These are phyloP conservation scores for Tribolium castaneum DNA, from an alignment of 1,140 invertebrate genomes.

Conservation along the genomic window DNA sequence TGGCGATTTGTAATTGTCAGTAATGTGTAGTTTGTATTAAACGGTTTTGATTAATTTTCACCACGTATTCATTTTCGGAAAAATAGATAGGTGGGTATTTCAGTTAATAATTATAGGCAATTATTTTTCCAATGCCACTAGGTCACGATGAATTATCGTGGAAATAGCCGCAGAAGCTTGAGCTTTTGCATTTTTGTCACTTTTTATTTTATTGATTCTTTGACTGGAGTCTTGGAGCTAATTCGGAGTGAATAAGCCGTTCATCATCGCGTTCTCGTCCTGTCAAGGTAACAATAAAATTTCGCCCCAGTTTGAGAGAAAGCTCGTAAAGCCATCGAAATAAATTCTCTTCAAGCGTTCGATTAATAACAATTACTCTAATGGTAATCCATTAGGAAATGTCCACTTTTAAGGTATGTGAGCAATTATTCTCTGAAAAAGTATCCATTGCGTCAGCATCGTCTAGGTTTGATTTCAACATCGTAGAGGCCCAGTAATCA, in stretches of 20 bases:
- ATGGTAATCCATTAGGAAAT: conserved; percentile 24
- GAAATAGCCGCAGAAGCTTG: no score
- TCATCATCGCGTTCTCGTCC: neutral
- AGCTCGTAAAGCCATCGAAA: conserved; percentile 18
- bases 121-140: no score
- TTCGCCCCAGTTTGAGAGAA: conserved; percentile 14
- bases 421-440: conserved; percentile 11
- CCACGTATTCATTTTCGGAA: no score
- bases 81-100: no score
- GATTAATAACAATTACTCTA: conserved; percentile 26
- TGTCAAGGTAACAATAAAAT: conserved; percentile 13
- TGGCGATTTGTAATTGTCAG: neutral
- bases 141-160: no score
- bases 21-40: neutral
- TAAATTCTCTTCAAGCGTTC: neutral
- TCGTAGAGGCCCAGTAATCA: conserved; percentile 5
- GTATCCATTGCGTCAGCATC: neutral
- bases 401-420: conserved; percentile 29
- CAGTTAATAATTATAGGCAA: no score
- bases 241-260: neutral
- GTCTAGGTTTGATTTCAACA: conserved; percentile 23
- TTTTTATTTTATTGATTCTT: neutral
- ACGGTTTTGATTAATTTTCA: no score
- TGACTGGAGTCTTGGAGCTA: neutral
- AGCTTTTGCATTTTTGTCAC: neutral